phyloP scores from a whole-genome alignment of 2,888 invertebrate species.

The Eubasilissa splendida region DNA sequence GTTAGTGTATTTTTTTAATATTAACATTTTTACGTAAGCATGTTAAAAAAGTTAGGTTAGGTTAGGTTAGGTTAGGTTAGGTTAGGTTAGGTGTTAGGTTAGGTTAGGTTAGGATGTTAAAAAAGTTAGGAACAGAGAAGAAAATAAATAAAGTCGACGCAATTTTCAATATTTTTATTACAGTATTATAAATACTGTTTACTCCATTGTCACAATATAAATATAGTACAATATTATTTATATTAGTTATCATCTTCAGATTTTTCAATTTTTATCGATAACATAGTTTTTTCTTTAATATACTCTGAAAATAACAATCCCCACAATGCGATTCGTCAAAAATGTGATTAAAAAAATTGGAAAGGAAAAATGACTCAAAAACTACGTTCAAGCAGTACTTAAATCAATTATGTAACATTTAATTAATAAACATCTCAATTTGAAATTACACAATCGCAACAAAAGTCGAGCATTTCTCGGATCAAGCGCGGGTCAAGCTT shows the following conservation, averaged over 20 bases:
- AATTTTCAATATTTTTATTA: conserved; percentile 59
- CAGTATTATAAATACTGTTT: conserved; percentile 61
- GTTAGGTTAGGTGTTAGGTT: too few species aligned
- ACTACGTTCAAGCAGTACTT: background rate
- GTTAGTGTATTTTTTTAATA: too few species aligned
- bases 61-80: too few species aligned
- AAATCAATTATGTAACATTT: background rate
- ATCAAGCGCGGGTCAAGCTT: conserved; percentile 8
- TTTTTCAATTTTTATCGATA: conserved; percentile 55
- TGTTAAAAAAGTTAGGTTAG: too few species aligned
- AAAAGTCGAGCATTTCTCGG: conserved; percentile 9
- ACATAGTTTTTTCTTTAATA: conserved; percentile 55
- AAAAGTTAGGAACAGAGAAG: background rate
- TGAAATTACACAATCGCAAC: conserved; percentile 5
- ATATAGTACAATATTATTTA: conserved; percentile 60
- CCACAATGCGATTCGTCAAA: conserved; percentile 44
- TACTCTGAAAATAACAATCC: conserved; percentile 57
- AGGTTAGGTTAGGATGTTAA: too few species aligned
- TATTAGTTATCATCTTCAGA: conserved; percentile 55
- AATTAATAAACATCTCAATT: conserved; percentile 5
- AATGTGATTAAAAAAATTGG: conserved; percentile 22
- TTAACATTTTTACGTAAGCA: too few species aligned
- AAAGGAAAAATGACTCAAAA: conserved; percentile 15
- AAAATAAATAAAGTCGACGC: background rate
- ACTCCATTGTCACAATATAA: conserved; percentile 61